Evolutionary conservation across 2,113 vertebrate species (phyloP), one percentile per base, ranked within the genome.

Genomic region (Lethenteron reissneri): DNA sequence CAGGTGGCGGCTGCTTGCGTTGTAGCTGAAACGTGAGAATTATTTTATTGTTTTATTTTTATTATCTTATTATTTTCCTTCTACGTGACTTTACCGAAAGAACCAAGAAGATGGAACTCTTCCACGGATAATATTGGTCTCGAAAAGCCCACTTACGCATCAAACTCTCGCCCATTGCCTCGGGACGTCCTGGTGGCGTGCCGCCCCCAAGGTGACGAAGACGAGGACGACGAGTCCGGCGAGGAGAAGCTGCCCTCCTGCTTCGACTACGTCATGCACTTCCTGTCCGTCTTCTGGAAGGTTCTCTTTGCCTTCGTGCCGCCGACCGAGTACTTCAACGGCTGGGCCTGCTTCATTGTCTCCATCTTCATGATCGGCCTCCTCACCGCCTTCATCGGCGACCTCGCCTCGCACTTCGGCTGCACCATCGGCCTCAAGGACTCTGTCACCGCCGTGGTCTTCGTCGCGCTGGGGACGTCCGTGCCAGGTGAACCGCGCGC

Each of bases 261-360:
- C 78, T 96, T 99, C 10, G 92, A 97, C 83, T 99, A 99, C 0
- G 94, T 97, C 78, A 97, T 99, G 94, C 94, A 99, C 81, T 99
- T 99, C 81, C 86, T 99, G 75, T 97, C 94, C 0, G 94, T 99
- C 73, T 99, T 99, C 85, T 99, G 94, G 94, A 99, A 99, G 81
- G 94, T 99, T 57, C 83, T 96, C 75, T 99, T 99, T 57, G 94
- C 94, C 17, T 97, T 92, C 0, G 92, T 99, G 62, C 94, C 94
- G 8, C 94, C 94, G 73, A 99, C 94, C 0, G 88, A 92, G 80
- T 95, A 97, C 80, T 82, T 91, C 82, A 87, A 88, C 0, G 94
- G 92, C 75, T 99, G 94, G 94, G 94, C 94, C 73, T 97, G 92
- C 78, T 99, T 99, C 17, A 1, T 80, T 0, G 78, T 88, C 77